These are phyloP conservation scores for Parnassius apollo DNA, from an alignment of 2,888 invertebrate genomes.

Conservation along the genomic window DNA sequence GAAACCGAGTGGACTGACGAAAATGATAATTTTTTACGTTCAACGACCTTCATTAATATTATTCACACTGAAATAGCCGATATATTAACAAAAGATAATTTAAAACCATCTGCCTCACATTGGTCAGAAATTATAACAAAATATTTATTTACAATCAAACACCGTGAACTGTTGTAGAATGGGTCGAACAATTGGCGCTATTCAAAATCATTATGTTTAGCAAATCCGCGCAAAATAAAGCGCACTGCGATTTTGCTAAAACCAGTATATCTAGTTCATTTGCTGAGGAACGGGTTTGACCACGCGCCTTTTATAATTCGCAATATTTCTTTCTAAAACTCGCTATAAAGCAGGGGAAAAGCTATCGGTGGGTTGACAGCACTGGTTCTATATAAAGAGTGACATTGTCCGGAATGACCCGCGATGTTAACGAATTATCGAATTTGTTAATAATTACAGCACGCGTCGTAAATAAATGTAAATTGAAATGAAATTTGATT, in stretches of 20 bases:
- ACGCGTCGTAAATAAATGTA: constrained; percentile 49
- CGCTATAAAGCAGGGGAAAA: constrained; percentile 33
- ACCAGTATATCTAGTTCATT: constrained; percentile 68
- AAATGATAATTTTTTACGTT: background rate
- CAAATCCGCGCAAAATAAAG: constrained; percentile 64
- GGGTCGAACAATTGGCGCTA: constrained; percentile 51
- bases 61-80: no score
- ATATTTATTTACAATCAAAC: constrained; percentile 51
- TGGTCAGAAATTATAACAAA: constrained; percentile 23
- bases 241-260: constrained; percentile 39
- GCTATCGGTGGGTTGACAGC: constrained; percentile 45
- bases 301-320: constrained; percentile 72
- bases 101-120: constrained; percentile 21
- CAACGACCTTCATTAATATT: background rate
- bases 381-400: constrained; percentile 46
- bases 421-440: constrained; percentile 67
- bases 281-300: constrained; percentile 54
- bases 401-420: constrained; percentile 71
- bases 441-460: constrained; percentile 69
- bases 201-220: constrained; percentile 66
- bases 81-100: constrained; percentile 6
- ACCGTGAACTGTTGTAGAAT: constrained; percentile 57
- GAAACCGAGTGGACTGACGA: no score
- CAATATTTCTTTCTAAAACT: constrained; percentile 42
- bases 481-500: constrained; percentile 30